Evolutionary conservation across 2,113 vertebrate species (phyloP).

Genomic region (Ciconia maguari): DNA sequence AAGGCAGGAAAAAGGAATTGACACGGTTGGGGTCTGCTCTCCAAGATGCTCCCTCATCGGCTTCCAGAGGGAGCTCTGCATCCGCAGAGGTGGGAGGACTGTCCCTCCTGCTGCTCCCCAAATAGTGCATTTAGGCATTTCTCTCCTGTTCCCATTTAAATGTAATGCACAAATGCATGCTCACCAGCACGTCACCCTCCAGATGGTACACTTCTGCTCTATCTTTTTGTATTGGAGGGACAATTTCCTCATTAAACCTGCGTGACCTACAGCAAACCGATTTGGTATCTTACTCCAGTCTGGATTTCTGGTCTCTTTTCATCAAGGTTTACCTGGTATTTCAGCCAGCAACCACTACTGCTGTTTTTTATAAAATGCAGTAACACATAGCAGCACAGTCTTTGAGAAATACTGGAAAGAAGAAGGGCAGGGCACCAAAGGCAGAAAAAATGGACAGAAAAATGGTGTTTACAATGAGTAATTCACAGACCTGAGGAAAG

Average conservation of each 20-base stretch:
- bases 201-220: not conserved
- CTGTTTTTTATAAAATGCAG: not conserved
- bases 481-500: not conserved
- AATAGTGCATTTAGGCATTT: not conserved
- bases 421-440: not conserved
- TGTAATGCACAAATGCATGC: not conserved
- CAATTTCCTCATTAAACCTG: not conserved
- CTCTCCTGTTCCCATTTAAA: not conserved
- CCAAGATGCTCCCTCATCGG: not conserved
- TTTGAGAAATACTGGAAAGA: not conserved
- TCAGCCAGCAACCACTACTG: not conserved
- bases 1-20: not conserved
- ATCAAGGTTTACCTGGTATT: not conserved
- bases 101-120: not conserved
- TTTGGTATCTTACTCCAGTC: not conserved
- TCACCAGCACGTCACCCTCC: not conserved
- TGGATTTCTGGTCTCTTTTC: not conserved
- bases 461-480: not conserved
- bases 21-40: not conserved
- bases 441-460: not conserved
- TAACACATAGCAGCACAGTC: not conserved
- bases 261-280: not conserved
- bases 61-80: not conserved
- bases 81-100: not conserved
- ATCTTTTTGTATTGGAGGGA: not conserved